phyloP scores from a whole-genome alignment of 1,140 invertebrate genomes.

The Procambarus clarkii region DNA sequence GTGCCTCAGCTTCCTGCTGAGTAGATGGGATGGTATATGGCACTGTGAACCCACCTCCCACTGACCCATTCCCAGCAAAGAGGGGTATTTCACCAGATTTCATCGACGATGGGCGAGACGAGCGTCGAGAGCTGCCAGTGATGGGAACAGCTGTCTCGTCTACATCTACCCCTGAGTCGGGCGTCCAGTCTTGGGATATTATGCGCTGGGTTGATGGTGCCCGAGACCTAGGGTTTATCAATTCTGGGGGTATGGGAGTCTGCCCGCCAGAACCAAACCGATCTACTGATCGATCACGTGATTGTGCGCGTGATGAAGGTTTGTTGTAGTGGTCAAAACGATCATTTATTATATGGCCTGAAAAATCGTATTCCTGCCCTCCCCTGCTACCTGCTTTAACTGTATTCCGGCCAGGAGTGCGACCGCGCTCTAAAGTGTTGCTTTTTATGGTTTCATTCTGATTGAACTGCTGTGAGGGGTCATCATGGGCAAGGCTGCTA shows the following conservation, averaged over 20 bases:
- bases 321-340: constrained; percentile 95
- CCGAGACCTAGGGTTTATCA: constrained; percentile 66
- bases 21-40: constrained; percentile 78
- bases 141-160: constrained; percentile 72
- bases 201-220: constrained; percentile 65
- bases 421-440: constrained; percentile 73
- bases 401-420: constrained; percentile 54
- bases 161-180: constrained; percentile 76
- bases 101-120: constrained; percentile 63
- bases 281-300: constrained; percentile 91
- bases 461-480: neutral
- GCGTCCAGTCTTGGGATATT: constrained; percentile 74
- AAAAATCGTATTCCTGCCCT: constrained; percentile 75
- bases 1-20: constrained; percentile 83
- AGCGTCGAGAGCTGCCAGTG: constrained; percentile 55
- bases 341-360: constrained; percentile 78
- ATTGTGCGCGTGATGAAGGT: constrained; percentile 88
- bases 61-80: constrained; percentile 67
- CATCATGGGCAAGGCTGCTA: constrained; percentile 73
- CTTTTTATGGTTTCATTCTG: constrained; percentile 56
- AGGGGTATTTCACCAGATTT: constrained; percentile 65
- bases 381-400: constrained; percentile 56
- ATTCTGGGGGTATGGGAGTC: constrained; percentile 69
- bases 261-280: constrained; percentile 79
- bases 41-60: constrained; percentile 68